Evolutionary conservation across 2,888 invertebrate genomes (phyloP).

Genomic region (Omphaloscelis lunosa): DNA sequence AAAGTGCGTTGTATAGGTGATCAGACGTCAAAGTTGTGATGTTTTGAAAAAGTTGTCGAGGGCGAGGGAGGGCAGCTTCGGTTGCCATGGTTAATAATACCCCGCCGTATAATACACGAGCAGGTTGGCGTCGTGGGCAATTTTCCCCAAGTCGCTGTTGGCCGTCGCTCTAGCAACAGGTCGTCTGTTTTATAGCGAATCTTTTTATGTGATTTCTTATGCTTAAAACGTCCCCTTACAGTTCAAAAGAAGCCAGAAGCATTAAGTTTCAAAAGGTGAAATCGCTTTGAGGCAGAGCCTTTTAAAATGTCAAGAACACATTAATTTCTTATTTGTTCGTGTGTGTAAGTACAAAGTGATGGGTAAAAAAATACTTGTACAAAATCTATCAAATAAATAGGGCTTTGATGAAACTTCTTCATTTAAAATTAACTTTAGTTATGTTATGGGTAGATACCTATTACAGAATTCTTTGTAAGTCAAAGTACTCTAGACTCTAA

Average conservation of each 20-base stretch:
- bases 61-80: constrained; percentile 76
- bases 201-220: constrained; percentile 79
- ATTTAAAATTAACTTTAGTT: not conserved
- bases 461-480: not conserved
- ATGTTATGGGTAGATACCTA: not conserved
- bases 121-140: constrained; percentile 73
- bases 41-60: constrained; percentile 85
- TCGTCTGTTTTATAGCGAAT: constrained; percentile 75
- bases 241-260: constrained; percentile 75
- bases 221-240: constrained; percentile 69
- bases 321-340: constrained; percentile 55
- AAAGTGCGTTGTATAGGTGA: constrained; percentile 87
- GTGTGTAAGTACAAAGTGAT: constrained; percentile 49
- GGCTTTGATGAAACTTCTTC: not conserved
- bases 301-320: constrained; percentile 68
- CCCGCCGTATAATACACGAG: constrained; percentile 76
- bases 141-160: constrained; percentile 71
- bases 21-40: constrained; percentile 85
- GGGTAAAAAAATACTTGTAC: constrained; percentile 19
- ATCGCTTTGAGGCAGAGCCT: constrained; percentile 71
- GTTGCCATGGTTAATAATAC: constrained; percentile 90
- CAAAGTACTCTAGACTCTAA: not conserved
- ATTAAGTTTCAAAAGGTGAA: constrained; percentile 74
- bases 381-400: constrained; percentile 14
- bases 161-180: constrained; percentile 85